Conservation (phyloP, 2,113 vertebrate species). For the Oncorhynchus keta region DNA sequence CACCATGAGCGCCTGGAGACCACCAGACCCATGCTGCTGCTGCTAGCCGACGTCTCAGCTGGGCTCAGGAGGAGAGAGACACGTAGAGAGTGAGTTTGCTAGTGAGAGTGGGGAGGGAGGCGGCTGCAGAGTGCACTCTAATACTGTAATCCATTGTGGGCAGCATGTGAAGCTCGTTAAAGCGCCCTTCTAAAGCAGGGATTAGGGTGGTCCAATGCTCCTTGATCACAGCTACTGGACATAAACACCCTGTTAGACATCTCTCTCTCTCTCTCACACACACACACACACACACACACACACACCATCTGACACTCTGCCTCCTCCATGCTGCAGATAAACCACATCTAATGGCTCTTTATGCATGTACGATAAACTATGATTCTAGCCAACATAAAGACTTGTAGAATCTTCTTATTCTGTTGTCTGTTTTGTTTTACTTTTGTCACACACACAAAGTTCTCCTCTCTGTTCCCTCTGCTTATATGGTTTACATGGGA, state of each 20-base stretch:
- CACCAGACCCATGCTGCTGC: background rate
- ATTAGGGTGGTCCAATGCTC: constrained; percentile 2
- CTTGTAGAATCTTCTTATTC: too few relatives aligned
- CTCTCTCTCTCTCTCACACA: background rate
- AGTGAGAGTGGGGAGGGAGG: background rate
- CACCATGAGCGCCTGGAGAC: background rate
- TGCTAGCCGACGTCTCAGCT: background rate
- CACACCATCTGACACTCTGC: background rate
- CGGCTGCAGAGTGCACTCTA: background rate
- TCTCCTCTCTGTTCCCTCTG: too few relatives aligned
- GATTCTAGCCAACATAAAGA: too few relatives aligned
- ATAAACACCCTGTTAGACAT: background rate
- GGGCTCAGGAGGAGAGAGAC: background rate
- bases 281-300: background rate
- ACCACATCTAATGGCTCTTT: too few relatives aligned
- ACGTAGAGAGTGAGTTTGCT: background rate
- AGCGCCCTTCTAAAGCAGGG: constrained; percentile 24
- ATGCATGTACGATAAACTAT: too few relatives aligned
- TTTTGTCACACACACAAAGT: too few relatives aligned
- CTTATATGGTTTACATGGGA: too few relatives aligned
- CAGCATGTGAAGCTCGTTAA: constrained; percentile 20
- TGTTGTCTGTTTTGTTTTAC: too few relatives aligned
- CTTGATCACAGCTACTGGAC: constrained; percentile 15
- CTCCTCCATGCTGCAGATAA: too few relatives aligned
- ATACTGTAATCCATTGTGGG: constrained; percentile 17